Base-by-base conservation (phyloP, 2,113 vertebrate genomes). In the Rhinolophus ferrumequinum region DNA sequence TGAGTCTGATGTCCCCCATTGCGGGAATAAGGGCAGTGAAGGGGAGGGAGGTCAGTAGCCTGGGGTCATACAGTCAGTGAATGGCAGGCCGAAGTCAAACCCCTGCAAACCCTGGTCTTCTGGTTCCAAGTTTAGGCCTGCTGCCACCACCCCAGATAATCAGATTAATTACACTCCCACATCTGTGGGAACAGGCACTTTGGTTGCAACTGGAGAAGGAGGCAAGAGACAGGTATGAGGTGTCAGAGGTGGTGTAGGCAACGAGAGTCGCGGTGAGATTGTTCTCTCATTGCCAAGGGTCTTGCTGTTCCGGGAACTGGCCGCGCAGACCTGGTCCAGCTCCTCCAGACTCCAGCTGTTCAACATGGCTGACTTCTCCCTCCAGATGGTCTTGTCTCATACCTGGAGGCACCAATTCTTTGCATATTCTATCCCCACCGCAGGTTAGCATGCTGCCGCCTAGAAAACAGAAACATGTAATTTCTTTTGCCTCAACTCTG, bases 301-400 rank as follows among this genome's bases (percentile, higher is more conserved):
- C 8, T 44, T 52, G 2, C 1, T 28, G 30, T 35, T n/a, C 0
- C 0, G 6, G n/a, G 24, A 21, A 0, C 54, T 44, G n/a, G 5
- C 11, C 14, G 0, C 2, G 3, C 6, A 7, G 69, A 2, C 15
- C 30, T 15, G 16, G 41, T 41, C n/a, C 11, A 22, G 52, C 30
- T 19, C 79, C 35, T 62, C 12, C 35, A 41, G 18, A 41, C 10
- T 26, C 30, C 4, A 21, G 56, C 33, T 14, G 0, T 6, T 28
- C 15, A 6, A 47, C n/a, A 22, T 19, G 72, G 19, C 56, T 2
- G 1, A 33, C 5, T 64, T 62, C 82, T 58, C 15, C 52, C 28
- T 54, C 50, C 56, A 10, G 33, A 24, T 3, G 19, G 28, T 72
- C 38, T 50, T 14, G 4, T 60, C 72, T 18, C 9, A 47, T 54